Evolutionary conservation across 1,140 invertebrate genomes (phyloP), one percentile per base, ranked within the genome.

Genomic region (Anoplolepis gracilipes): DNA sequence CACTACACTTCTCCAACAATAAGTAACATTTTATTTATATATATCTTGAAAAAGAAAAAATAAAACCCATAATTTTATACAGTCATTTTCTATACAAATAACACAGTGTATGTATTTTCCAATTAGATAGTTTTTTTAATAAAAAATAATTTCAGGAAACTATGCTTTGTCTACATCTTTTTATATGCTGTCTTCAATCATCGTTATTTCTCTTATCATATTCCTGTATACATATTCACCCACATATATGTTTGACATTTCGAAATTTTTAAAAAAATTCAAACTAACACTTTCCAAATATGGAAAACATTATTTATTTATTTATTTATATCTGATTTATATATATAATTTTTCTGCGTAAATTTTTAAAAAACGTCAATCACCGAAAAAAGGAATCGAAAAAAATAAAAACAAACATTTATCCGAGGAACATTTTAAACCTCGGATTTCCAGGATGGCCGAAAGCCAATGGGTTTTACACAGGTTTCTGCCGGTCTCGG

Each of bases 391-490:
- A 72, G 16, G 42, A 5, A 39, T 55, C 53, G 67, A 39, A 75
- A 62, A 5, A 59, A 1, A 25, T n/a, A 6, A 36, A 53, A 55
- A 62, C 39, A 42, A 67, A 16, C n/a, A n/a, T 59, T 61, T 39
- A 3, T 5, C 5, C 16, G 4, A 25, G 2, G 3, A 46, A 57
- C 7, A 8, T 16, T 19, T 28, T 46, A 53, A 33, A 30, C 25
- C 16, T 91, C 67, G 42, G 84, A 91, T 49, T 90, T 90, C 88
- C 89, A 92, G 5, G 87, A 61, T 4, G 86, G 87, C 11, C 90
- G 62, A 53, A 88, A 90, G 1, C 91, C 91, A 28, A 91, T 92
- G 28, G 86, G 73, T 46, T 92, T 90, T n/a, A 55, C 42, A 16
- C 28, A 28, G 6, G 10, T 0, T 49, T 49, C 46, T 25, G 28